These are phyloP conservation scores for Pavo muticus DNA, from an alignment of 2,113 vertebrate genomes.

Conservation along the genomic window DNA sequence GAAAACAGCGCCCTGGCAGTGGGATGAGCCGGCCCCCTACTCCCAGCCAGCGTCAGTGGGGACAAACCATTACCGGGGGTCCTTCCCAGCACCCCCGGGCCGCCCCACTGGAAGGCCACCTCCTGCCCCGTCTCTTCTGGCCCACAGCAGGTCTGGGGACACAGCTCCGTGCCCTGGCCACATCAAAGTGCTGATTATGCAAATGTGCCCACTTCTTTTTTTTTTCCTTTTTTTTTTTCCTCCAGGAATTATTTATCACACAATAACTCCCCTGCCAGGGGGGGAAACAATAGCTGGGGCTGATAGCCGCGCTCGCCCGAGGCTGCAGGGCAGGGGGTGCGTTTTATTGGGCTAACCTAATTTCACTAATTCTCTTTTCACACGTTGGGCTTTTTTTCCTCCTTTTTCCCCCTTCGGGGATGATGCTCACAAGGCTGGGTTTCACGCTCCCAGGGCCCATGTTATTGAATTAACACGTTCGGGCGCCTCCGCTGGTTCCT, in stretches of 20 bases:
- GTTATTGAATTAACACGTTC: slow-evolving; percentile 75
- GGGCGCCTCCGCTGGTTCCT: slow-evolving; percentile 20
- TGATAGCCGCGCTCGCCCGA: slow-evolving; percentile 72
- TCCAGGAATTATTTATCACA: slow-evolving; percentile 83
- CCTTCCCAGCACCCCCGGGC: slow-evolving; percentile 49
- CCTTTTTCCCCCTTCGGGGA: not conserved
- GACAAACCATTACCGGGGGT: slow-evolving; percentile 71
- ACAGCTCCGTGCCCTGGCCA: slow-evolving; percentile 73
- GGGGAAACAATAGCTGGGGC: slow-evolving; percentile 80
- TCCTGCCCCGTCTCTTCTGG: slow-evolving; percentile 72
- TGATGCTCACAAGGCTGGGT: slow-evolving; percentile 33
- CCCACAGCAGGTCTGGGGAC: slow-evolving; percentile 74
- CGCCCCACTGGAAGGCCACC: slow-evolving; percentile 58
- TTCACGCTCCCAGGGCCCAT: slow-evolving; percentile 65
- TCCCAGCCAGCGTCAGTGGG: slow-evolving; percentile 60
- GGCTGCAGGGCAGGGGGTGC: slow-evolving; percentile 42
- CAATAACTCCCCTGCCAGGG: slow-evolving; percentile 81
- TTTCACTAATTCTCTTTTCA: slow-evolving; percentile 87
- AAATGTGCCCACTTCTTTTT: slow-evolving; percentile 71
- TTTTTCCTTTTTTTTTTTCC: not conserved
- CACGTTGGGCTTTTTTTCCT: slow-evolving; percentile 17
- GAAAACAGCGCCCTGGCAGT: not conserved
- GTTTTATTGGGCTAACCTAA: slow-evolving; percentile 85
- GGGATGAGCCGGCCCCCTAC: not conserved
- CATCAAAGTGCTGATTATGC: slow-evolving; percentile 86